These are phyloP conservation scores for Acarapis woodi DNA, from an alignment of 1,140 invertebrate species.

Conservation along the genomic window DNA sequence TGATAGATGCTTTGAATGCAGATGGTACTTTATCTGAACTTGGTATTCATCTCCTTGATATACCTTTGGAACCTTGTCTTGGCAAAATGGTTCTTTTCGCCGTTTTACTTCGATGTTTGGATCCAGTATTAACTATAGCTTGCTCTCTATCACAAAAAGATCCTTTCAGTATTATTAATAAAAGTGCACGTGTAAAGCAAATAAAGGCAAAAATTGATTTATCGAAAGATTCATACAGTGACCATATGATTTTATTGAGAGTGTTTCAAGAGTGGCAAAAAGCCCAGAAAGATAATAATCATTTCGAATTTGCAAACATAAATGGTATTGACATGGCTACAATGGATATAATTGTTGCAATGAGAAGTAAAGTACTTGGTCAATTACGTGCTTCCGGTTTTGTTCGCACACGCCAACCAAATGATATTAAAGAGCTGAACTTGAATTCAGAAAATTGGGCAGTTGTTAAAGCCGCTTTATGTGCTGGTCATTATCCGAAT, in stretches of 20 bases:
- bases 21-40: constrained; percentile 58
- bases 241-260: constrained; percentile 61
- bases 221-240: constrained; percentile 43
- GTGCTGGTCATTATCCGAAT: constrained; percentile 60
- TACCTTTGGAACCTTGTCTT: constrained; percentile 63
- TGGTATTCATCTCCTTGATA: constrained; percentile 52
- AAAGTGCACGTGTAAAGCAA: constrained; percentile 25
- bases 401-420: constrained; percentile 31
- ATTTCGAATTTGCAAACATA: constrained; percentile 40
- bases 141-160: constrained; percentile 50
- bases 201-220: constrained; percentile 36
- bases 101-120: constrained; percentile 63
- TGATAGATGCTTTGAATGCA: constrained; percentile 48
- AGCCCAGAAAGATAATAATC: constrained; percentile 32
- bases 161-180: constrained; percentile 29
- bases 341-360: constrained; percentile 49
- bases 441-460: constrained; percentile 63
- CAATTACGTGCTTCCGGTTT: constrained; percentile 57
- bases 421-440: constrained; percentile 47
- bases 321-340: constrained; percentile 33
- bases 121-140: constrained; percentile 74
- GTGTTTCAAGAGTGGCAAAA: constrained; percentile 38
- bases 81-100: constrained; percentile 74
- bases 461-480: constrained; percentile 60
- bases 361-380: constrained; percentile 41